Conservation (phyloP, 2,113 vertebrate species). For the Oxygymnocypris stewartii region DNA sequence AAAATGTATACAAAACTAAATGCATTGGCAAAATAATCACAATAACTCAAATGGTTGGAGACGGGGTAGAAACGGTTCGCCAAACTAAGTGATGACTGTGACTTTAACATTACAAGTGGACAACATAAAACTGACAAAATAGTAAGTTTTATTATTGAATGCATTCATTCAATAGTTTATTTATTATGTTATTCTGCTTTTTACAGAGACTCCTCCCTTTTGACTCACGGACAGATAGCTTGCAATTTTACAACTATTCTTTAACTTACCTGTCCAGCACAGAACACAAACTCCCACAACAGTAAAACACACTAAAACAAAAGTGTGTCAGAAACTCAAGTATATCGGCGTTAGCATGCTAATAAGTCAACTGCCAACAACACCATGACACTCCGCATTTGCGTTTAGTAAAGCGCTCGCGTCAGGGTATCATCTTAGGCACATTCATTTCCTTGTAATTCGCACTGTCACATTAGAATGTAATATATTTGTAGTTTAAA, state of each 20-base stretch:
- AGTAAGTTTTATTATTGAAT: background rate
- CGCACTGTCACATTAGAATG: background rate
- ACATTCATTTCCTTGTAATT: background rate
- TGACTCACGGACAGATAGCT: conserved; percentile 11
- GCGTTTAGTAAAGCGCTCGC: background rate
- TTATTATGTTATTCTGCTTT: background rate
- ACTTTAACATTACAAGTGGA: background rate
- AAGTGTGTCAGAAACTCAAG: background rate
- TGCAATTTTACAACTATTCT: background rate
- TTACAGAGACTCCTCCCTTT: conserved; percentile 37
- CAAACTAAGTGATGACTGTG: background rate
- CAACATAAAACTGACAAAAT: background rate
- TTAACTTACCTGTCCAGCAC: background rate
- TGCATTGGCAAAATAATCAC: background rate
- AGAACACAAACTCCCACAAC: background rate
- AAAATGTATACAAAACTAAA: background rate
- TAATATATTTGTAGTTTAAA: background rate
- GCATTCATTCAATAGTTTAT: background rate
- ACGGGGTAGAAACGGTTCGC: background rate
- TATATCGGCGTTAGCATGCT: conserved; percentile 35
- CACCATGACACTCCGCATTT: background rate
- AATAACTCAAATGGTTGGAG: background rate
- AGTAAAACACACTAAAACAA: background rate
- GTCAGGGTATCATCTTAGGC: background rate
- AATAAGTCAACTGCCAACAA: conserved; percentile 12